Percentiles rank a stretch among this genome's conserved stretches.
phyloP scores from a whole-genome alignment of 2,797 vertebrate genomes.

The Glyptemys insculpta region DNA sequence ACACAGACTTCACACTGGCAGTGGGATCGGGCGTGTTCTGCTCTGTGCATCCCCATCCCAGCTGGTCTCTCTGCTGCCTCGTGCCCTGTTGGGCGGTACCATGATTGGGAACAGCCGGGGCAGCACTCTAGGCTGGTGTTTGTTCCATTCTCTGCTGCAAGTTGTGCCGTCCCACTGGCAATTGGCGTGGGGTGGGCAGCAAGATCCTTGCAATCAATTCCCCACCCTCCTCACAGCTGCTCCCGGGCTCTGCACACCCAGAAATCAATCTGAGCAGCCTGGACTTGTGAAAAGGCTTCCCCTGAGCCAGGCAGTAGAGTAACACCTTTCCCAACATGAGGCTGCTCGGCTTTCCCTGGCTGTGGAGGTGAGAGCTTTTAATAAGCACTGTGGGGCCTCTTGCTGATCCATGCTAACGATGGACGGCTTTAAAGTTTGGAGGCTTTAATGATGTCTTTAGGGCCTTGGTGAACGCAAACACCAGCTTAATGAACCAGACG shows the following conservation, averaged over 20 bases:
- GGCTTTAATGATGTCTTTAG: background rate
- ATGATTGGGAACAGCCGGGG: background rate
- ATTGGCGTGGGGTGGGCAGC: background rate
- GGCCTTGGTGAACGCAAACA: background rate
- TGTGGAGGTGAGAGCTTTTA: background rate
- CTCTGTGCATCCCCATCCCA: background rate
- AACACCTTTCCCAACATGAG: background rate
- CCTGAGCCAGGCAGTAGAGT: background rate
- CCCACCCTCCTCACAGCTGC: background rate
- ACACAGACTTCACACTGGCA: background rate
- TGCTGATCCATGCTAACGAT: background rate
- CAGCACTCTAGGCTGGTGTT: background rate
- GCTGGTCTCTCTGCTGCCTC: background rate
- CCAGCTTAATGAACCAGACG: background rate
- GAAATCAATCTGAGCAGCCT: background rate
- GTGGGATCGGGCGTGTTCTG: background rate
- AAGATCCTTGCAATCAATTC: background rate
- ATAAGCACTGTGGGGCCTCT: background rate
- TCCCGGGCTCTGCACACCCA: background rate
- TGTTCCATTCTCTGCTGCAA: background rate
- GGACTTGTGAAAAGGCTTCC: background rate
- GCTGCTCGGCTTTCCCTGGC: background rate
- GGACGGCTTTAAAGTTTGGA: background rate
- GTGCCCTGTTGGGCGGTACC: background rate
- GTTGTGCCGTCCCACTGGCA: background rate